These are phyloP conservation scores for Montipora foliosa DNA, from an alignment of 64 coral and sea anemone genomes.

Conservation along the genomic window DNA sequence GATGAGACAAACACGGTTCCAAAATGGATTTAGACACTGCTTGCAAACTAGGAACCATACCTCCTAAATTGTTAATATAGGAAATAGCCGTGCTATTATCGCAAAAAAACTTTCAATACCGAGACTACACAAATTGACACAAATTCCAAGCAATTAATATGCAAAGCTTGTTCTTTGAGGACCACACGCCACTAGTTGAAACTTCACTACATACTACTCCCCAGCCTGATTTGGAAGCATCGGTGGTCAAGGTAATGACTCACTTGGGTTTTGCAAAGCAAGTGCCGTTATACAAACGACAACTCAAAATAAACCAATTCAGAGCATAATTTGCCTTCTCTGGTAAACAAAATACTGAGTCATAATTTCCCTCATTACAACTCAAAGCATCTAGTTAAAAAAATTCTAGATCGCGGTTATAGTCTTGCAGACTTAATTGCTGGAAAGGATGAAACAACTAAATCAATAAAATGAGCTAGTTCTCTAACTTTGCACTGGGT, in stretches of 20 bases:
- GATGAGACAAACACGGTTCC: not conserved
- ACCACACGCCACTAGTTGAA: not conserved
- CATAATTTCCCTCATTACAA: not conserved
- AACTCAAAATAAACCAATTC: conserved; percentile 4
- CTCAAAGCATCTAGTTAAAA: not conserved
- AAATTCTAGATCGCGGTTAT: conserved; percentile 6
- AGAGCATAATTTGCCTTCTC: not conserved
- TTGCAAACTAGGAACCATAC: not conserved
- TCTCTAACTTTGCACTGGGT: too few relatives aligned
- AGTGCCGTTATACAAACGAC: conserved; percentile 1
- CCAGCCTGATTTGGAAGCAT: not conserved
- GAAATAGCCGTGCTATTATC: not conserved
- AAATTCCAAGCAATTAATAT: not conserved
- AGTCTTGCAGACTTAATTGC: conserved; percentile 45
- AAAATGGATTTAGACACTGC: not conserved
- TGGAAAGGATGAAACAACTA: not conserved
- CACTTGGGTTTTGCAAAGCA: not conserved
- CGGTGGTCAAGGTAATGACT: conserved; percentile 10
- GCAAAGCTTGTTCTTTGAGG: conserved; percentile 9
- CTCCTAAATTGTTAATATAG: conserved; percentile 12
- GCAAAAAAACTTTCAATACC: not conserved
- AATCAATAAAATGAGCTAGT: too few relatives aligned
- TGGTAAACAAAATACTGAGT: not conserved
- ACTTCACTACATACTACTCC: not conserved
- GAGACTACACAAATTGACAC: not conserved